Percentiles rank a stretch among this genome's conserved stretches.
Evolutionary conservation across 2,797 vertebrate species (phyloP).

Genomic region (Trachurus trachurus): DNA sequence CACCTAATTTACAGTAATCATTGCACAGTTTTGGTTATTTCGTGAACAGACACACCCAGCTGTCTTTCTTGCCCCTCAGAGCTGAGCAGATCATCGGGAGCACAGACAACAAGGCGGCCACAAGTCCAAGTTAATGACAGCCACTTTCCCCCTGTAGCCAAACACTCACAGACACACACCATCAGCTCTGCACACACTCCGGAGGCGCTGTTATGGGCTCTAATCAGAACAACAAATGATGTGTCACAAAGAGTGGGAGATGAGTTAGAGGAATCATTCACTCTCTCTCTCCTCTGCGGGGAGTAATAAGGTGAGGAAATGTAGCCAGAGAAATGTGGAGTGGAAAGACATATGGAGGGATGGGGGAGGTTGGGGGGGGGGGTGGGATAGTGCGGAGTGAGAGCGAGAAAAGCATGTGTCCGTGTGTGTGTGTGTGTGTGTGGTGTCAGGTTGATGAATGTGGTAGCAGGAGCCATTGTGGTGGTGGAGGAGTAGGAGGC

Average conservation of each 20-base stretch:
- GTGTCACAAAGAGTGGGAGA: slow-evolving; percentile 74
- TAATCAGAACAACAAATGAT: slow-evolving; percentile 78
- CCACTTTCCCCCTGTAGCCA: slow-evolving; percentile 47
- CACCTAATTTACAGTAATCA: not conserved
- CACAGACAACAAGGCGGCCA: slow-evolving; percentile 12
- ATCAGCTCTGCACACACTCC: slow-evolving; percentile 55
- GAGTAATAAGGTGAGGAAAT: slow-evolving; percentile 73
- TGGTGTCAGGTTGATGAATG: slow-evolving; percentile 81
- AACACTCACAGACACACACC: slow-evolving; percentile 50
- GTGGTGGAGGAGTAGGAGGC: slow-evolving; percentile 77
- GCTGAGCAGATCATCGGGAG: slow-evolving; percentile 29
- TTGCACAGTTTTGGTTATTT: not conserved
- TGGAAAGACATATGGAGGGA: slow-evolving; percentile 55
- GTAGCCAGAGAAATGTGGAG: slow-evolving; percentile 62
- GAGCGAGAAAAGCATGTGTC: slow-evolving; percentile 7
- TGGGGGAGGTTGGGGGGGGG: slow-evolving; percentile 25
- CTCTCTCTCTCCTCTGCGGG: slow-evolving; percentile 46
- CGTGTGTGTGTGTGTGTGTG: slow-evolving; percentile 38
- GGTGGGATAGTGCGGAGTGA: slow-evolving; percentile 39
- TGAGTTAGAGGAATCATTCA: slow-evolving; percentile 67
- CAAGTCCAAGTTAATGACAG: slow-evolving; percentile 55
- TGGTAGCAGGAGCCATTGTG: slow-evolving; percentile 76
- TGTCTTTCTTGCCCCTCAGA: slow-evolving; percentile 13
- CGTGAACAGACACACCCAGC: slow-evolving; percentile 9
- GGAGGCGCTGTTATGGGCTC: slow-evolving; percentile 60